phyloP scores from a whole-genome alignment of 2,113 vertebrate species.

The Chaenogobius annularis region DNA sequence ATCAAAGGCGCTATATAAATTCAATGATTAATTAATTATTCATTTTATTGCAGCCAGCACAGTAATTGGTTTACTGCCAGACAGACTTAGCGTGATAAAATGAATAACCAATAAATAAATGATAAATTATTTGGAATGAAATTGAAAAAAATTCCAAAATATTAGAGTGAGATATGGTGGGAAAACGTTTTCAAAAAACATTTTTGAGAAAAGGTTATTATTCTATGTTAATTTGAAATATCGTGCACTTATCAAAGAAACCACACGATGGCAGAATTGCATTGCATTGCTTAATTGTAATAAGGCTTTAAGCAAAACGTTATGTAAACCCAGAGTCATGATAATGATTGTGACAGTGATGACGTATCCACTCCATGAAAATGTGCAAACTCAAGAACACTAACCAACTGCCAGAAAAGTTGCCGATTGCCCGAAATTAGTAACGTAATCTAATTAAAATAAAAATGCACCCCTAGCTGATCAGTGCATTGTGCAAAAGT shows the following conservation, averaged over 20 bases:
- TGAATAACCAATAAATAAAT: too few relatives aligned
- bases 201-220: too few relatives aligned
- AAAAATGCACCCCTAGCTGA: not conserved
- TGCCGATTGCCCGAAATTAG: not conserved
- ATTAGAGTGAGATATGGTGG: not conserved
- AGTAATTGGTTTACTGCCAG: not conserved
- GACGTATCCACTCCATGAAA: not conserved
- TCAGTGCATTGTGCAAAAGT: not conserved
- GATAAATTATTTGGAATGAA: not conserved
- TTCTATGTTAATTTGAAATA: not conserved
- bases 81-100: not conserved
- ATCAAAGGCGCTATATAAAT: too few relatives aligned
- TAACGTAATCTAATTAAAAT: not conserved
- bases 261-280: slow-evolving; percentile 48
- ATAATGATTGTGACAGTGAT: not conserved
- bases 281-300: not conserved
- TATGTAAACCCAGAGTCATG: not conserved
- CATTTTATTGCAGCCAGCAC: not conserved
- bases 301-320: not conserved
- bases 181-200: too few relatives aligned
- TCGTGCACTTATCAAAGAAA: not conserved
- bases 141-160: not conserved
- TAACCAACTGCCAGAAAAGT: not conserved
- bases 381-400: not conserved
- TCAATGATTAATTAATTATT: too few relatives aligned